Percentiles rank a stretch among this genome's conserved stretches.
These are phyloP conservation scores for Shargacucullia verbasci DNA, from an alignment of 2,888 invertebrate species.

Conservation along the genomic window DNA sequence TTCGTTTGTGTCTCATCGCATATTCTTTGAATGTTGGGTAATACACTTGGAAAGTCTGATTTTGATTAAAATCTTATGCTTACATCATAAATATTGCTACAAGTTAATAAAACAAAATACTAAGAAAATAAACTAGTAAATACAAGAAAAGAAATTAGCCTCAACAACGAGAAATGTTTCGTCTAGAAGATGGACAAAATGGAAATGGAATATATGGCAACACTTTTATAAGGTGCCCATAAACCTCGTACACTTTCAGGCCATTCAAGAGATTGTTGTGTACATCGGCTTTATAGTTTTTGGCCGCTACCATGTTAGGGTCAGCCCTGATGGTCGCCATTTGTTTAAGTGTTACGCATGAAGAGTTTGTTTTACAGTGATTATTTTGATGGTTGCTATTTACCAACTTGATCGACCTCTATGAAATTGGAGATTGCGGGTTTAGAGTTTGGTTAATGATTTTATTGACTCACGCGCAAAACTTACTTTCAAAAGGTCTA, in stretches of 20 bases:
- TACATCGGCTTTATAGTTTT: no score
- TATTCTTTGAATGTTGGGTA: slow-evolving; percentile 58
- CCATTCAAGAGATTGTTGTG: no score
- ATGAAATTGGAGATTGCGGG: slow-evolving; percentile 15
- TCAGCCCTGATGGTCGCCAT: slow-evolving; percentile 31
- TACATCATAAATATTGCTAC: slow-evolving; percentile 24
- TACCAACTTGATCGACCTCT: slow-evolving; percentile 17
- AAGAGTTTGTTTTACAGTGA: slow-evolving; percentile 24
- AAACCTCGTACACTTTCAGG: no score
- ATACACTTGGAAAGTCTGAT: slow-evolving; percentile 52
- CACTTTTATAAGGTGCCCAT: no score
- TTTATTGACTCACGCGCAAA: not conserved
- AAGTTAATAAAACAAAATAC: no score
- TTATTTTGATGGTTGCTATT: slow-evolving; percentile 36
- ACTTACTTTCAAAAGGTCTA: no score
- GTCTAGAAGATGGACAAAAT: no score
- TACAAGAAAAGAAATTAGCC: no score
- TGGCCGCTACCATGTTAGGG: slow-evolving; percentile 3
- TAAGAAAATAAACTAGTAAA: no score
- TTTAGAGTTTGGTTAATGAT: slow-evolving; percentile 6
- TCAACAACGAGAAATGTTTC: no score
- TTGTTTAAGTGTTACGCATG: slow-evolving; percentile 31
- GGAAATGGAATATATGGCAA: no score
- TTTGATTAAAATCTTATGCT: slow-evolving; percentile 51
- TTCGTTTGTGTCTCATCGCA: slow-evolving; percentile 65